A percentile compares a stretch with the other conserved stretches of the same genome.
Conservation (phyloP, 1,140 invertebrate species). For the Cotesia typhae region DNA sequence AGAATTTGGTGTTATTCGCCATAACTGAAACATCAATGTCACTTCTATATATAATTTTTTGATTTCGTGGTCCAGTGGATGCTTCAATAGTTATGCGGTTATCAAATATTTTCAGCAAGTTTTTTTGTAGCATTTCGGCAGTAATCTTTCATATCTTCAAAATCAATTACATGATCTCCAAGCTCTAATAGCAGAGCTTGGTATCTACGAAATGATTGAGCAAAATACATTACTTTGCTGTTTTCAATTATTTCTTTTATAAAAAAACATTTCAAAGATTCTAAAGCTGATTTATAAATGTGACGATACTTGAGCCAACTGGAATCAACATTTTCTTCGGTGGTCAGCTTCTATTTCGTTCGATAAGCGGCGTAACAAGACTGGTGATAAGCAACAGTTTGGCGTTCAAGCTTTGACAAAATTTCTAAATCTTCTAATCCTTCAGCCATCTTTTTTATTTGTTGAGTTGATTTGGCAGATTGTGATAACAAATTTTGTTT, state of each 20-base stretch:
- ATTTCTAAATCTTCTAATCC: conserved; percentile 25
- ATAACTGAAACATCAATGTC: conserved; percentile 37
- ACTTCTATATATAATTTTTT: too few species aligned
- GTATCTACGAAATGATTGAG: conserved; percentile 44
- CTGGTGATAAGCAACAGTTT: conserved; percentile 9
- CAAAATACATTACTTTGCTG: conserved; percentile 41
- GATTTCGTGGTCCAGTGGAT: too few species aligned
- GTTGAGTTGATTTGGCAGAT: too few species aligned
- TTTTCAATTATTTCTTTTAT: conserved; percentile 43
- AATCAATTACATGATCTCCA: conserved; percentile 37
- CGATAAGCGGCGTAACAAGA: conserved; percentile 27
- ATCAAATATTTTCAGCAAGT: conserved; percentile 47
- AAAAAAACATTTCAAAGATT: conserved; percentile 36
- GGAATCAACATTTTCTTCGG: conserved; percentile 26
- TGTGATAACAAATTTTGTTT: too few species aligned
- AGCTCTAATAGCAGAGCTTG: conserved; percentile 44
- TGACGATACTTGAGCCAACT: conserved; percentile 24
- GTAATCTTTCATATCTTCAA: conserved; percentile 46
- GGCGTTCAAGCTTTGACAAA: conserved; percentile 27
- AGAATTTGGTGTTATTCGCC: conserved; percentile 41
- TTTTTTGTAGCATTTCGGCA: conserved; percentile 48
- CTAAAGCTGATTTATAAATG: conserved; percentile 20
- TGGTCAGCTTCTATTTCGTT: conserved; percentile 13
- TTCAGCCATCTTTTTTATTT: conserved; percentile 28
- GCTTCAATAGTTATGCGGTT: conserved; percentile 47